Conservation (phyloP, 2,113 vertebrate genomes). For the Callaeas wilsoni region DNA sequence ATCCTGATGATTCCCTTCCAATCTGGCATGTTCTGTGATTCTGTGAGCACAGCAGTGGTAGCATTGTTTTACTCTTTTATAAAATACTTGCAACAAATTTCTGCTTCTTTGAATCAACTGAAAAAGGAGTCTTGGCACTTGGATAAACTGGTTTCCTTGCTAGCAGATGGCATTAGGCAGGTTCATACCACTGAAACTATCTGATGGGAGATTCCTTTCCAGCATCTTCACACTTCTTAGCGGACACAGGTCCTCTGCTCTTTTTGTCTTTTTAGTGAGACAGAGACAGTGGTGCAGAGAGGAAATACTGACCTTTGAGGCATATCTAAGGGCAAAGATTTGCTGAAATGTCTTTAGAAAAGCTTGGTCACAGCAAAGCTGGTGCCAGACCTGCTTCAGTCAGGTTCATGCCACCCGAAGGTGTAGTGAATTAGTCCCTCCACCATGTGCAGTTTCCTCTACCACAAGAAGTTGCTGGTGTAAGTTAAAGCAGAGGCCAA, state of each 20-base stretch:
- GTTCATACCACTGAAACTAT: background rate
- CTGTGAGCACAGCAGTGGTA: background rate
- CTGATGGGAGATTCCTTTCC: background rate
- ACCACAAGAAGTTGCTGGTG: background rate
- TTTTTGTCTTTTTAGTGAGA: background rate
- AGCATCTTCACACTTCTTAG: background rate
- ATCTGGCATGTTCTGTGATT: fast-evolving
- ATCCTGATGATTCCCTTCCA: background rate
- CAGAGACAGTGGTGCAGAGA: background rate
- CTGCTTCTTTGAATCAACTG: background rate
- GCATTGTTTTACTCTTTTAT: background rate
- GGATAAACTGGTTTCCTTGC: background rate
- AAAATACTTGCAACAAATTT: background rate
- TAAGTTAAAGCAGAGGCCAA: background rate
- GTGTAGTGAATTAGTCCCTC: background rate
- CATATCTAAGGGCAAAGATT: background rate
- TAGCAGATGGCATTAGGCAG: background rate
- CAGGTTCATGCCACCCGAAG: background rate
- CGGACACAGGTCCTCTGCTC: background rate
- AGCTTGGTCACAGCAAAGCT: background rate
- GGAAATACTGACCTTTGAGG: background rate
- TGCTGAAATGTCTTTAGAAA: background rate
- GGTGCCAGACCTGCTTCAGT: background rate
- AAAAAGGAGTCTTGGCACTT: background rate
- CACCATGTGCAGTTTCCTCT: background rate